Conservation (phyloP, 1,140 invertebrate genomes). For the Sycophila sp. region DNA sequence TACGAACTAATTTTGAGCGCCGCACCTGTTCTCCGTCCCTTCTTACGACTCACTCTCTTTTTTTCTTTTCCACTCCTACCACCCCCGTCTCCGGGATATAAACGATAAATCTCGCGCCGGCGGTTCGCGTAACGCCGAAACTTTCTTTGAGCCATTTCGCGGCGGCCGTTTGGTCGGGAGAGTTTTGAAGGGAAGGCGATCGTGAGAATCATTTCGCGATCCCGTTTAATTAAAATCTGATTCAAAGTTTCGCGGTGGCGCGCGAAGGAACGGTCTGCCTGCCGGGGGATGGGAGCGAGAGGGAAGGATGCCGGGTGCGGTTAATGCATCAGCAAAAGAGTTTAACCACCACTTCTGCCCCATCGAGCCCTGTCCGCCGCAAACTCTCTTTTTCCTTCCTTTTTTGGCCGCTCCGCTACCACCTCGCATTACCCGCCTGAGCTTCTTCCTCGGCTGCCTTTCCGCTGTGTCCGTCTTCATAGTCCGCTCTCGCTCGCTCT, state of each 20-base stretch:
- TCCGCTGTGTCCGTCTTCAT: background rate
- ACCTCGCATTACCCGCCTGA: conserved; percentile 26
- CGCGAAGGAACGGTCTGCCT: too few species aligned
- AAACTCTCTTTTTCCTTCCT: conserved; percentile 27
- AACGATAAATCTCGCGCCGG: conserved; percentile 49
- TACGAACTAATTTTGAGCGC: conserved; percentile 57
- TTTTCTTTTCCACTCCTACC: conserved; percentile 24
- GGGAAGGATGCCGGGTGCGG: conserved; percentile 53
- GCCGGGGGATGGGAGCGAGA: conserved; percentile 30
- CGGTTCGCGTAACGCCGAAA: conserved; percentile 40
- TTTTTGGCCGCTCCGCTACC: too few species aligned
- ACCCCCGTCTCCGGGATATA: conserved; percentile 40
- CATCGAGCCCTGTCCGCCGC: conserved; percentile 39
- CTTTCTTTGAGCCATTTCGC: conserved; percentile 22
- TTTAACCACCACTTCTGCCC: conserved; percentile 54
- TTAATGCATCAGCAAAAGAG: conserved; percentile 64
- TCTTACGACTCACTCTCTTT: conserved; percentile 41
- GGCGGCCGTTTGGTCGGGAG: conserved; percentile 40
- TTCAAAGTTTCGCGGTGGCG: conserved; percentile 54
- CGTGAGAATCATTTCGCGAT: conserved; percentile 60
- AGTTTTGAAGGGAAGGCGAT: conserved; percentile 30
- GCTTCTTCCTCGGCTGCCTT: conserved; percentile 15
- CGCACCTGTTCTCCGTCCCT: conserved; percentile 50
- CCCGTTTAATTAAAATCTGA: conserved; percentile 67
- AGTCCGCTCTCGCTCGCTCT: background rate